These are phyloP conservation scores for Congeria kusceri DNA, from an alignment of 2,888 invertebrate genomes.

Conservation along the genomic window DNA sequence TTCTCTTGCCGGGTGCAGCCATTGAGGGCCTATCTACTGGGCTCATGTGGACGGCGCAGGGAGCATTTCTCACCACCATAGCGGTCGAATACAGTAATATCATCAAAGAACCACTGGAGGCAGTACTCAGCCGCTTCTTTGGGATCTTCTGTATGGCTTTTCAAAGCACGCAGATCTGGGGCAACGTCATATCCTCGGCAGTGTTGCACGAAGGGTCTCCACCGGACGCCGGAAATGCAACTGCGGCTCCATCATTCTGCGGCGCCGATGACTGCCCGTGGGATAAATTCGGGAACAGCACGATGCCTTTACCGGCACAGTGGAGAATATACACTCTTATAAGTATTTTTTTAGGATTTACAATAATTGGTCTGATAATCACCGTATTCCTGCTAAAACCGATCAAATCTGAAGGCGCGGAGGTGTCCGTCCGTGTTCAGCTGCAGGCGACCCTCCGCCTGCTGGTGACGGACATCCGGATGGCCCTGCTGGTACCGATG, in stretches of 20 bases:
- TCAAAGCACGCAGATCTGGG: conserved; percentile 73
- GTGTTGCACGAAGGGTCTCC: conserved; percentile 45
- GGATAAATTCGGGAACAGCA: conserved; percentile 20
- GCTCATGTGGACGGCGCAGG: conserved; percentile 74
- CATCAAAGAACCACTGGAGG: conserved; percentile 60
- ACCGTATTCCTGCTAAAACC: conserved; percentile 65
- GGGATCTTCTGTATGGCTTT: conserved; percentile 74
- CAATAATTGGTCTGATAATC: conserved; percentile 64
- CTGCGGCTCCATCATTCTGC: conserved; percentile 46
- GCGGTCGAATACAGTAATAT: conserved; percentile 65
- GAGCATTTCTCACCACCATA: conserved; percentile 69
- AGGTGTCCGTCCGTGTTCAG: conserved; percentile 45
- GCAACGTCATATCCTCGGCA: conserved; percentile 65
- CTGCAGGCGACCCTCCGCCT: conserved; percentile 63
- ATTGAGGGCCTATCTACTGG: conserved; percentile 71
- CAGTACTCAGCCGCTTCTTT: conserved; percentile 67
- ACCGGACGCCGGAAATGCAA: conserved; percentile 3
- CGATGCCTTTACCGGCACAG: conserved; percentile 32
- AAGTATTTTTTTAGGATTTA: conserved; percentile 66
- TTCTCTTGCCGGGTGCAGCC: conserved; percentile 66
- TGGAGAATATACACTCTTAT: conserved; percentile 63
- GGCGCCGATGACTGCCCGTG: conserved; percentile 69
- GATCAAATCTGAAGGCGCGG: conserved; percentile 53
- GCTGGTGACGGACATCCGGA: conserved; percentile 64
- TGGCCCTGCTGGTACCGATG: conserved; percentile 69